Base-by-base conservation (phyloP, 2,113 vertebrate species). In the Apaloderma vittatum region DNA sequence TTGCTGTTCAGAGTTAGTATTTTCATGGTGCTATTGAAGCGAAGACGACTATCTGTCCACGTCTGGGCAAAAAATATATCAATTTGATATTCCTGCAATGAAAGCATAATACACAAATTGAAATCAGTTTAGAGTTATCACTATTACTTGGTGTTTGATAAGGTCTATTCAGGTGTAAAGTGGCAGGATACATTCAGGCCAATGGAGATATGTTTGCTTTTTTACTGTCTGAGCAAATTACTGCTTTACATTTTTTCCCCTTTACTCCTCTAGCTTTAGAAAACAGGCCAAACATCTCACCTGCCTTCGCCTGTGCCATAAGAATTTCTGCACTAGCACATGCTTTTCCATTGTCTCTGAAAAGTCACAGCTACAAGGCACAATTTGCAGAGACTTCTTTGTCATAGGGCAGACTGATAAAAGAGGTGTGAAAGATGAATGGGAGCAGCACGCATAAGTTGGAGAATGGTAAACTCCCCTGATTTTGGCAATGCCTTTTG, bases 51-150 rank as follows among this genome's bases (percentile, higher is more conserved):
- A 97, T 99, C 99, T 27, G 98, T 99, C 99, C 99, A 99, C 1
- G 99, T 99, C 97, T 99, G 99, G 78, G 99, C 99, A 92, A 99
- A 99, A 98, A 99, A 99, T 74, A 99, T 99, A 97, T 99, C 99
- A 86, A 99, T 99, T 97, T 99, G 99, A 97, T 99, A 99, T 96
- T 99, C 99, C 99, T 99, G 93, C 36, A 97, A 98, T 67, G 83
- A 94, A 95, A 97, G 52, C 55, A 97, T 21, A 61, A 95, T 12
- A 86, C 5, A 72, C 7, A 90, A 73, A 79, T 67, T 45, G 51
- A 79, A 94, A 82, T 74, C 13, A 71, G 21, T 87, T 86, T 40
- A 40, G 40, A 40, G 12, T 40, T 40, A 40, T 40, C 40, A 68
- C 3, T 63, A 13, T 15, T 75, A 6, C 32, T 77, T 86, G 11